These are phyloP conservation scores for Diadegma fenestrale DNA, from an alignment of 2,888 invertebrate genomes.

Conservation along the genomic window DNA sequence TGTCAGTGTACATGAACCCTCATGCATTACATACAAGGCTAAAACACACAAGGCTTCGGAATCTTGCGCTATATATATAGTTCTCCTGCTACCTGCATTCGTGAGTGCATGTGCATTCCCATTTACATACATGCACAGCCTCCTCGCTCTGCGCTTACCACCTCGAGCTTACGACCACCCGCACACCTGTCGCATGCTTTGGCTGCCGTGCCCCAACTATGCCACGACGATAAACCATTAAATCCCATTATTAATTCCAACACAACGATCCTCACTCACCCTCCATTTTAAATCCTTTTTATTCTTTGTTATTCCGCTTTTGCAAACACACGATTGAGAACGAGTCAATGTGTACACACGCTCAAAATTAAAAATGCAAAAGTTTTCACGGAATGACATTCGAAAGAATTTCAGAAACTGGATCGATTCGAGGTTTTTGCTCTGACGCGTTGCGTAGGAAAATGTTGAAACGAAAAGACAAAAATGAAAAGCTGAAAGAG, in stretches of 20 bases:
- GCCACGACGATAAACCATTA: constrained; percentile 69
- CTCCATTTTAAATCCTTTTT: constrained; percentile 7
- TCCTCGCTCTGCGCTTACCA: constrained; percentile 11
- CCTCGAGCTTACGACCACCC: constrained; percentile 31
- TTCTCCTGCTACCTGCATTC: constrained; percentile 13
- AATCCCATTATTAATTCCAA: constrained; percentile 73
- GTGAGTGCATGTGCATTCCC: not conserved
- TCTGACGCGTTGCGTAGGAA: too few relatives aligned
- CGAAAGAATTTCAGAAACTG: not conserved
- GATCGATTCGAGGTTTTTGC: not conserved
- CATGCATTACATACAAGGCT: constrained; percentile 1
- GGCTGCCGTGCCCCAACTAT: constrained; percentile 57
- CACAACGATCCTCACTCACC: constrained; percentile 30
- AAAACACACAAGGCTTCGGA: constrained; percentile 29
- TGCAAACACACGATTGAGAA: constrained; percentile 13
- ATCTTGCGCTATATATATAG: constrained; percentile 33
- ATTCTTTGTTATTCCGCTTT: constrained; percentile 22
- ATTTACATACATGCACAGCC: constrained; percentile 12
- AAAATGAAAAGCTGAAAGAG: too few relatives aligned
- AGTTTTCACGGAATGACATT: not conserved
- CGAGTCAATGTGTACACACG: constrained; percentile 1
- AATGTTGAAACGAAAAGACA: too few relatives aligned
- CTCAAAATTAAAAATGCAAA: not conserved
- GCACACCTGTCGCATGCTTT: constrained; percentile 71
- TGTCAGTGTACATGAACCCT: not conserved